These are phyloP conservation scores for Palythoa caribaeorum DNA, from an alignment of 92 coral and sea anemone species.

Conservation along the genomic window DNA sequence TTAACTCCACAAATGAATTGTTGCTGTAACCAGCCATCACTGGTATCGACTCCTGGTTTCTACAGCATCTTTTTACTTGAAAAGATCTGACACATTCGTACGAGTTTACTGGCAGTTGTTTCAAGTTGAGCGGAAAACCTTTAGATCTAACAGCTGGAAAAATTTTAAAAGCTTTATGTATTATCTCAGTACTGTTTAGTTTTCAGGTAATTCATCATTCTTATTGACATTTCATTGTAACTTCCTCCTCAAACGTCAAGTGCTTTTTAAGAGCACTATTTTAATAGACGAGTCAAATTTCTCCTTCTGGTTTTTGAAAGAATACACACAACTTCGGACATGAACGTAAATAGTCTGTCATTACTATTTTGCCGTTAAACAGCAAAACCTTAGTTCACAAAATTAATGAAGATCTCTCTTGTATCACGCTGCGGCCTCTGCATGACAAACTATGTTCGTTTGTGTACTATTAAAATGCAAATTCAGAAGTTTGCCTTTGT, in stretches of 20 bases:
- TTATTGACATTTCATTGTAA: not conserved
- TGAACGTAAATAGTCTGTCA: not conserved
- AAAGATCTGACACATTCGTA: not conserved
- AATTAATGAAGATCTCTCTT: constrained; percentile 11
- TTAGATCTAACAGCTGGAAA: constrained; percentile 23
- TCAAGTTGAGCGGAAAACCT: not conserved
- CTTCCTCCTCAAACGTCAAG: constrained; percentile 24
- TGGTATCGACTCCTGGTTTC: not conserved
- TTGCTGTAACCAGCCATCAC: constrained; percentile 12
- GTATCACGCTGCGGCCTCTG: constrained; percentile 19
- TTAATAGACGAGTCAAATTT: not conserved
- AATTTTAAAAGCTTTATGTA: not conserved
- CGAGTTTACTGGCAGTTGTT: not conserved
- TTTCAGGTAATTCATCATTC: constrained; percentile 12
- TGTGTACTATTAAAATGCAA: constrained; percentile 40
- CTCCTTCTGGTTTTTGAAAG: not conserved
- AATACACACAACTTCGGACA: not conserved
- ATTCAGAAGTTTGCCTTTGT: constrained; percentile 25
- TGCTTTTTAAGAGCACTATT: not conserved
- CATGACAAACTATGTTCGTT: constrained; percentile 31
- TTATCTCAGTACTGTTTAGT: constrained; percentile 2
- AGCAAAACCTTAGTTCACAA: not conserved
- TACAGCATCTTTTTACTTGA: not conserved
- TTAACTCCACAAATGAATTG: constrained; percentile 12
- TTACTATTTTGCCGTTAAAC: not conserved